Evolutionary conservation across 2,888 invertebrate species (phyloP).

Genomic region (Drosophila meridionalis): DNA sequence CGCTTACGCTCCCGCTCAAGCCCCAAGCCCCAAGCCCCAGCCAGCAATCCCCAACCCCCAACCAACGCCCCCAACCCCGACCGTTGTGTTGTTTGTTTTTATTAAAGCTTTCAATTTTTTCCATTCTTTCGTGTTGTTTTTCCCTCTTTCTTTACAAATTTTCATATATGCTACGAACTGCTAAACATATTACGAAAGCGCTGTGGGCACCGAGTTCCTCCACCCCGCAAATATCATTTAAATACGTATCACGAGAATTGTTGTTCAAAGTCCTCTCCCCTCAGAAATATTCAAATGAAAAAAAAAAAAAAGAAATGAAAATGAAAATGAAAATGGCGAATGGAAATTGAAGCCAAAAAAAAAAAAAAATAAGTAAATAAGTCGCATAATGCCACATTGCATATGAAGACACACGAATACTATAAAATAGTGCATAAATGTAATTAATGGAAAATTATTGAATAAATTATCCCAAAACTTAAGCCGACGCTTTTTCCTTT

Average conservation of each 20-base stretch:
- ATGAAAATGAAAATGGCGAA: not conserved
- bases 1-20: slow-evolving; percentile 51
- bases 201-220: slow-evolving; percentile 33
- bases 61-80: not conserved
- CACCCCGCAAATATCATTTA: slow-evolving; percentile 71
- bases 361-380: slow-evolving; percentile 21
- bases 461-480: slow-evolving; percentile 77
- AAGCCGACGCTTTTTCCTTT: slow-evolving; percentile 3
- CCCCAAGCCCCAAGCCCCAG: not conserved
- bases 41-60: not conserved
- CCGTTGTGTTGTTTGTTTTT: slow-evolving; percentile 20
- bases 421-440: slow-evolving; percentile 82
- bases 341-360: slow-evolving; percentile 19
- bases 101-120: slow-evolving; percentile 17
- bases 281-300: slow-evolving; percentile 13
- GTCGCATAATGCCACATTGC: slow-evolving; percentile 78
- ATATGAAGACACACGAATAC: slow-evolving; percentile 75
- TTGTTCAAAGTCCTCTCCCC: slow-evolving; percentile 23
- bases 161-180: slow-evolving; percentile 18
- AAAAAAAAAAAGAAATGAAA: slow-evolving; percentile 5
- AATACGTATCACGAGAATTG: slow-evolving; percentile 60
- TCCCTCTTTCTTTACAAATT: not conserved
- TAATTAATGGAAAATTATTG: slow-evolving; percentile 73
- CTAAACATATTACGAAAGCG: slow-evolving; percentile 60
- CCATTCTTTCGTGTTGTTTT: slow-evolving; percentile 9